These are phyloP conservation scores for Triplophysa rosa DNA, from an alignment of 2,113 vertebrate genomes.

Conservation along the genomic window DNA sequence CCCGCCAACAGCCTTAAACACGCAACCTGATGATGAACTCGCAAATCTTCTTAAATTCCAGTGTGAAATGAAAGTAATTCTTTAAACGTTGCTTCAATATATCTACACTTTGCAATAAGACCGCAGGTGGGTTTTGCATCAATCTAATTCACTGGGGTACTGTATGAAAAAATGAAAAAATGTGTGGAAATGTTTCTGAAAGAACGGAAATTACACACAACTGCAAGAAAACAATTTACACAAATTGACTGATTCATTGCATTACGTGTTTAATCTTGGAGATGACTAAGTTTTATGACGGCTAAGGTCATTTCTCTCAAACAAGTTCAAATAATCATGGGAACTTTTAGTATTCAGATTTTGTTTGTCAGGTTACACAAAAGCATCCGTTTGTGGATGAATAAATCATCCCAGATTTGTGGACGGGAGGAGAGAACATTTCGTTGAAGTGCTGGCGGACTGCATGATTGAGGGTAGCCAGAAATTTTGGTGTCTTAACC, in stretches of 20 bases:
- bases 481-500: not conserved
- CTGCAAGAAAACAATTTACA: no score
- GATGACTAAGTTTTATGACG: not conserved
- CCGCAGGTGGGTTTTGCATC: no score
- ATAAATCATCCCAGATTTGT: not conserved
- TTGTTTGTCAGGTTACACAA: not conserved
- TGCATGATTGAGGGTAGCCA: not conserved
- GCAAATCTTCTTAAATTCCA: constrained; percentile 13
- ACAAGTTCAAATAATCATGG: not conserved
- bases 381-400: not conserved
- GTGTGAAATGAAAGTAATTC: not conserved
- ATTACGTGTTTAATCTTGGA: no score
- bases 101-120: no score
- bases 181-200: no score
- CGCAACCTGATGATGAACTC: constrained; percentile 18
- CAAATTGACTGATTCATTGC: no score
- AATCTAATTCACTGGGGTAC: no score
- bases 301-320: not conserved
- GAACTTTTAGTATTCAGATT: not conserved
- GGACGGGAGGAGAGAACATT: not conserved
- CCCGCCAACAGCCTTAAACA: not conserved
- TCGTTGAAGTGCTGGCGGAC: not conserved
- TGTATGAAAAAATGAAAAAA: no score
- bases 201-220: no score
- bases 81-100: no score